Evolutionary conservation across 2,113 vertebrate species (phyloP), one percentile per base, ranked within the genome.

Genomic region (Pelecanoides urinatrix): DNA sequence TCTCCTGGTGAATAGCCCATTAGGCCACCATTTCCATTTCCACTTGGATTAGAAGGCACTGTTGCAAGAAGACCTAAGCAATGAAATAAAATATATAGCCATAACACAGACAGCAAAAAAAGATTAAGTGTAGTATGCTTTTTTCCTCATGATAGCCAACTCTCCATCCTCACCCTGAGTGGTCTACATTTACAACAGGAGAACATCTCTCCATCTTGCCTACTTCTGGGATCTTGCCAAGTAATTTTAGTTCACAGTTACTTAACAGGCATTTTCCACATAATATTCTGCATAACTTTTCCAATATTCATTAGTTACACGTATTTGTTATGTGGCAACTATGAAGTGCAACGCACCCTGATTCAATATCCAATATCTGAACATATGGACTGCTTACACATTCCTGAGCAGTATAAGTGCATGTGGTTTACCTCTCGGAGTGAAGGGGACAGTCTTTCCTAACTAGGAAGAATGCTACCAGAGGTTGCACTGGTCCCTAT

Each of bases 21-120:
- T 81, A 98, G 94, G 66, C 98, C 97, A 96, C 98, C 98, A 88
- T 98, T 98, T 44, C 98, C 97, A 45, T 98, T 98, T 80, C 97
- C 97, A 95, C 82, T 98, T 75, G 98, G 97, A 92, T 99, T 99
- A 91, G 98, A 98, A 96, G 99, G 99, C 95, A 99, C 98, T 70
- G 99, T 98, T 92, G 99, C 99, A 95, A 99, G 98, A 96, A 99
- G 98, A 68, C 99, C 99, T 99, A 96, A 66, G 32, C 23, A 92
- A 20, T 15, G 30, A 75, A 72, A n/a, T 26, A 97, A 45, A 88
- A 93, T 5, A 59, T 9, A 67, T 22, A 80, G 47, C 34, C 61
- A 86, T 82, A 36, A 77, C 49, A 85, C 7, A 79, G 27, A 40
- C 5, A 68, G 26, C 1, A 77, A 81, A 47, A 36, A 30, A 29